phyloP scores from a whole-genome alignment of 2,888 invertebrate genomes.

The Drosophila algonquin region DNA sequence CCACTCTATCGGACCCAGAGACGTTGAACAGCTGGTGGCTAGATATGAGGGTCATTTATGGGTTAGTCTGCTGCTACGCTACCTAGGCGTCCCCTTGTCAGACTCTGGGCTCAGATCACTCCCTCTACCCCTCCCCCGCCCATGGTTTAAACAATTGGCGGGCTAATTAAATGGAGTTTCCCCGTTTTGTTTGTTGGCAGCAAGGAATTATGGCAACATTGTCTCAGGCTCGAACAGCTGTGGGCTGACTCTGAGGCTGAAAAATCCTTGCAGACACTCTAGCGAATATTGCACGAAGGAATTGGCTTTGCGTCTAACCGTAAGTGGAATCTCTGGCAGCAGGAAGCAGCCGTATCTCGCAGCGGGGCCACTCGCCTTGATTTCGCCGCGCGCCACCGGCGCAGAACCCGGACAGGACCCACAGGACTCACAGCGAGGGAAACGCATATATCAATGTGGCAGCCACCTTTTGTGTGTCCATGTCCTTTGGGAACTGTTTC shows the following conservation, averaged over 20 bases:
- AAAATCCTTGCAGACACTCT: not conserved
- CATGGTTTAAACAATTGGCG: slow-evolving; percentile 64
- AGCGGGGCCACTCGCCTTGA: slow-evolving; percentile 73
- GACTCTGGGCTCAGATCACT: not conserved
- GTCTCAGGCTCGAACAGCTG: slow-evolving; percentile 63
- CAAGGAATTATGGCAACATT: slow-evolving; percentile 70
- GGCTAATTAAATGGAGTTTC: slow-evolving; percentile 68
- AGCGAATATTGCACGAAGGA: not conserved
- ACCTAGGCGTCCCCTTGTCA: not conserved
- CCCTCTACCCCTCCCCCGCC: not conserved
- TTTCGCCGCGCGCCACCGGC: slow-evolving; percentile 69
- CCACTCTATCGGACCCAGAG: not conserved
- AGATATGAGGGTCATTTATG: not conserved
- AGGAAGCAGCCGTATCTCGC: slow-evolving; percentile 65
- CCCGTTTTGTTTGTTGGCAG: slow-evolving; percentile 44
- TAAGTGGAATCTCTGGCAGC: slow-evolving; percentile 56
- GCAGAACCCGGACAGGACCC: slow-evolving; percentile 28
- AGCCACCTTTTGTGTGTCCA: slow-evolving; percentile 56
- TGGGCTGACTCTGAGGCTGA: slow-evolving; percentile 16
- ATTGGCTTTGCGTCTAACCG: slow-evolving; percentile 54
- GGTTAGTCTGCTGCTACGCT: not conserved
- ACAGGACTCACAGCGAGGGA: slow-evolving; percentile 23
- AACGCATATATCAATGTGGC: slow-evolving; percentile 62
- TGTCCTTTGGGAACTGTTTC: slow-evolving; percentile 55
- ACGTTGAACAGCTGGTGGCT: not conserved